Conservation (phyloP, 2,888 invertebrate genomes). For the Hemithea aestivaria region DNA sequence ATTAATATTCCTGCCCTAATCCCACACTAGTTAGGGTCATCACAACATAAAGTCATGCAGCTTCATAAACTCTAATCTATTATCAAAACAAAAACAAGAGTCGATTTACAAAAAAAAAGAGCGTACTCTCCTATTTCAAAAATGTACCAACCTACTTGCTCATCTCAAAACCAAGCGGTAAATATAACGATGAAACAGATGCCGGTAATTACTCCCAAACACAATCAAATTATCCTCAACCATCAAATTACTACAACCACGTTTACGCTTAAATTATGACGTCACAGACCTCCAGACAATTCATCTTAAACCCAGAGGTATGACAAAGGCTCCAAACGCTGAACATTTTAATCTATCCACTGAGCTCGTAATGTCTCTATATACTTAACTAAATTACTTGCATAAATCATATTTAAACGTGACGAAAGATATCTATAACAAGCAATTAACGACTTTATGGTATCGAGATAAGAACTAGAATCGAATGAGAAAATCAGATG, state of each 20-base stretch:
- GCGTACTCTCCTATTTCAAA: too few relatives aligned
- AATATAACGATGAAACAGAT: too few relatives aligned
- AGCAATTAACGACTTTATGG: constrained; percentile 41
- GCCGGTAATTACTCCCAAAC: neutral
- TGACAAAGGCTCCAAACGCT: constrained; percentile 45
- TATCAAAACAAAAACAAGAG: too few relatives aligned
- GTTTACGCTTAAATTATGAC: constrained; percentile 11
- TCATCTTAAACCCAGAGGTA: constrained; percentile 14
- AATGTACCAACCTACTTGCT: too few relatives aligned
- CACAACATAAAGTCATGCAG: too few relatives aligned
- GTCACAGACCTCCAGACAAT: constrained; percentile 16
- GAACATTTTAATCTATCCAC: constrained; percentile 72
- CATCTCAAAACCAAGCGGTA: too few relatives aligned
- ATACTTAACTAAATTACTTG: constrained; percentile 77
- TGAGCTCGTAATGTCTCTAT: constrained; percentile 66
- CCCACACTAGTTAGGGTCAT: too few relatives aligned
- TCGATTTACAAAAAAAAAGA: too few relatives aligned
- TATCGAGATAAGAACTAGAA: constrained; percentile 32
- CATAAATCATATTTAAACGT: constrained; percentile 78
- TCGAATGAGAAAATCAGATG: constrained; percentile 17
- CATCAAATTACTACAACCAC: constrained; percentile 2
- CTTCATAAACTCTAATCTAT: too few relatives aligned
- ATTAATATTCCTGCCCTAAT: too few relatives aligned
- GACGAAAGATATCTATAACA: constrained; percentile 56
- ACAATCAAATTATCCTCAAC: neutral